phyloP scores from a whole-genome alignment of 1,140 invertebrate genomes.

The Macrotrachela quadricornifera region DNA sequence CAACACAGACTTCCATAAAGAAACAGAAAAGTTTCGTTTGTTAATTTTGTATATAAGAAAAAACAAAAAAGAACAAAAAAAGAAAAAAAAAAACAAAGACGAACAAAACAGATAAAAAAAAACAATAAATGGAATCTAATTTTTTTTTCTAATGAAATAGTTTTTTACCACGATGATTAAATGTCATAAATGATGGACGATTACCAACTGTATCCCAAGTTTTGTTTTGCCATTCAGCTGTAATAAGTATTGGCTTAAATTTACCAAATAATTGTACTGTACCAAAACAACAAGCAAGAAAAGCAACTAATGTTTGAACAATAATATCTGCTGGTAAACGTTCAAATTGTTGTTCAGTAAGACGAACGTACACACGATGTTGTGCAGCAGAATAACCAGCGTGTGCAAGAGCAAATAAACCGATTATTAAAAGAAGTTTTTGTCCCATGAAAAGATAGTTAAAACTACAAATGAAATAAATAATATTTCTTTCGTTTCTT shows the following conservation, averaged over 20 bases:
- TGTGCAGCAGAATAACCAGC: slow-evolving; percentile 6
- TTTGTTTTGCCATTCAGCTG: slow-evolving; percentile 6
- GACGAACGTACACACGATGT: slow-evolving; percentile 3
- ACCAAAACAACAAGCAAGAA: background rate
- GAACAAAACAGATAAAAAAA: no score
- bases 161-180: slow-evolving; percentile 6
- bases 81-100: no score
- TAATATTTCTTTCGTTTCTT: no score
- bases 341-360: slow-evolving; percentile 2
- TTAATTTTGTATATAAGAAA: no score
- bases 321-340: slow-evolving; percentile 1
- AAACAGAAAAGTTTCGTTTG: no score
- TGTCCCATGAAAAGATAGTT: no score
- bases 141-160: background rate
- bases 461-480: no score
- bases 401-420: slow-evolving; percentile 2
- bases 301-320: background rate
- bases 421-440: slow-evolving; percentile 2
- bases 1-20: slow-evolving; percentile 59
- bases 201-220: slow-evolving; percentile 5
- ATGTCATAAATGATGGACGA: slow-evolving; percentile 2
- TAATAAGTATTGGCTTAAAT: slow-evolving; percentile 4
- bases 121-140: no score
- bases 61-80: no score
- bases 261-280: background rate